phyloP scores from a whole-genome alignment of 2,113 vertebrate species.

The Synchiropus splendidus region DNA sequence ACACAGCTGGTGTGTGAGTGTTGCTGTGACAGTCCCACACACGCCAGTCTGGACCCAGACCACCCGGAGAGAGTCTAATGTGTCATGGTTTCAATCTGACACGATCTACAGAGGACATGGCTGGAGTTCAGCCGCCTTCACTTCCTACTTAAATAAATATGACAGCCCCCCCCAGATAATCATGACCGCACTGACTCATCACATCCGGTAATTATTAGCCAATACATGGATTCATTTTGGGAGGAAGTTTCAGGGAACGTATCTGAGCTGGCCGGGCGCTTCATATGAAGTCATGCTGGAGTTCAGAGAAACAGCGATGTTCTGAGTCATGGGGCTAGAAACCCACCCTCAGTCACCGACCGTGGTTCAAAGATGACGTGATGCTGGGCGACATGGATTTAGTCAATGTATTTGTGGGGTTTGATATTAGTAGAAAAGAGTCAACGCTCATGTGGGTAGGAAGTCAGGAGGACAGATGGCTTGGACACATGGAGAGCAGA shows the following conservation, averaged over 20 bases:
- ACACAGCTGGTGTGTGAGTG: conserved; percentile 26
- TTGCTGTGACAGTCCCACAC: conserved; percentile 56
- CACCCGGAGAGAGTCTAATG: conserved; percentile 57
- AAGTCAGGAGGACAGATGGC: no score
- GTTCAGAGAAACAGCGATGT: no score
- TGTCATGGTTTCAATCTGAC: conserved; percentile 49
- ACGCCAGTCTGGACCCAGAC: conserved; percentile 46
- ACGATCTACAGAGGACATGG: conserved; percentile 40
- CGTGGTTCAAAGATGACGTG: conserved; percentile 45
- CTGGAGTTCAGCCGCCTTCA: conserved; percentile 39
- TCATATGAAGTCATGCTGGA: conserved; percentile 52
- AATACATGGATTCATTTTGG: conserved; percentile 27
- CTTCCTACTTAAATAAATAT: conserved; percentile 58
- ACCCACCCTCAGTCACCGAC: no score
- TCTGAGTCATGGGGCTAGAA: no score
- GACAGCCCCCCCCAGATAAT: conserved; percentile 47
- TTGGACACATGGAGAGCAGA: no score
- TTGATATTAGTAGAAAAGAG: no score
- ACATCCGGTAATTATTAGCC: conserved; percentile 55
- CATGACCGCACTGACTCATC: conserved; percentile 43
- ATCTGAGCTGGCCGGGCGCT: conserved; percentile 46
- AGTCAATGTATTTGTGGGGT: no score
- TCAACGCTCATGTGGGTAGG: no score
- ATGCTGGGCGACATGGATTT: no score
- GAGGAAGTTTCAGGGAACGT: no score